Evolutionary conservation across 2,113 vertebrate species (phyloP), one percentile per base, ranked within the genome.

Genomic region (Choloepus hoffmanni): DNA sequence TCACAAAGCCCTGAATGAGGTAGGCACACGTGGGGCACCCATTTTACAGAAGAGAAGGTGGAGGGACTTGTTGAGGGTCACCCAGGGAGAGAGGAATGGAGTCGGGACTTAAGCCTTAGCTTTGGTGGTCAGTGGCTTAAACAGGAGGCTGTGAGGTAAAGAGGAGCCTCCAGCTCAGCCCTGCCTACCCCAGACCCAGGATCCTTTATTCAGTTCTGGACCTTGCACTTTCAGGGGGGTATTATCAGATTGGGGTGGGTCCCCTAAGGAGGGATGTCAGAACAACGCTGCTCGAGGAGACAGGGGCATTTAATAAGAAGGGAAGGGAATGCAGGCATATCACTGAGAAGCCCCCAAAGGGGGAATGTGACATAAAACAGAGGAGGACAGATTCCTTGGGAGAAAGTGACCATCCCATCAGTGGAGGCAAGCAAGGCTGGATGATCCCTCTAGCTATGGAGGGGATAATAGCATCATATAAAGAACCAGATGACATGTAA

Each of bases 31-130:
- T 19, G 60, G 10, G 36, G 15, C 4, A 65, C 30, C 36, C n/a
- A 89, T 65, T 85, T 76, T 58, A n/a, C 9, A 85, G 76, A 65
- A 24, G 18, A 60, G 79, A 93, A 88, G 62, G 36, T 62, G 18
- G 45, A 94, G 21, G 70, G 8, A 67, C 28, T 83, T 63, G 11
- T 30, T 90, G 19, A 11, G 40, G 28, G 63, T 67, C 63, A 28
- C 15, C 40, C 19, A 68, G 21, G 26, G 45, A 65, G 63, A 65
- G 2, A 70, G 19, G 36, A 19, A 5, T 53, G 43, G n/a, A 55
- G 60, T 26, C 45, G 77, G 70, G 40, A 62, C 30, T 60, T 58
- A 28, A n/a, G 10, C 26, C 33, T 77, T 63, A 76, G 68, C 62
- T 74, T 73, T 73, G 53, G 63, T 48, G 50, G 43, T 24, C 92